Evolutionary conservation across 2,797 vertebrate genomes (phyloP).

Genomic region (Pseudomugil tenellus): DNA sequence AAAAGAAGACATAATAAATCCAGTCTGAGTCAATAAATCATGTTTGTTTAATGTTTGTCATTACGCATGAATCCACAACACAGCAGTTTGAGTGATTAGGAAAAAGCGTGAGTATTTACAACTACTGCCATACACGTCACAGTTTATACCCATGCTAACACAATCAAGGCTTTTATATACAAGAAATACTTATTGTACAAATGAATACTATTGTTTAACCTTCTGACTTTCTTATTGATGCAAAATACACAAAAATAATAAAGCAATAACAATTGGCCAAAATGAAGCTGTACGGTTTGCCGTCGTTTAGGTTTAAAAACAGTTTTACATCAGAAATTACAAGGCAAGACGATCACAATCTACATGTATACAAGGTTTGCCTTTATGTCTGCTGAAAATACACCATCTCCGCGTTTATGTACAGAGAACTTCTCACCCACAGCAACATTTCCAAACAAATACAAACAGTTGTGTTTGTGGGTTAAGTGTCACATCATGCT

Average conservation of each 20-base stretch:
- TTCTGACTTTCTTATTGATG: constrained; percentile 83
- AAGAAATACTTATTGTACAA: constrained; percentile 88
- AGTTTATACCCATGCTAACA: constrained; percentile 92
- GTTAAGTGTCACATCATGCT: neutral
- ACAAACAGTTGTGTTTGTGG: constrained; percentile 3
- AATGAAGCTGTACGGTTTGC: constrained; percentile 38
- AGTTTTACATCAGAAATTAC: constrained; percentile 87
- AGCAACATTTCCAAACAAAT: neutral
- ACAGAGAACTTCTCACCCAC: neutral
- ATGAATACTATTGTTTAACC: constrained; percentile 68
- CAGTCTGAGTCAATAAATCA: constrained; percentile 75
- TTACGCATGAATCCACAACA: constrained; percentile 95
- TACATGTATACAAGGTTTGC: constrained; percentile 87
- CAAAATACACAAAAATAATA: constrained; percentile 87
- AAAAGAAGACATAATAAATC: constrained; percentile 3
- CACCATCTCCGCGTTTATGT: neutral
- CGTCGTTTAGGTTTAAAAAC: constrained; percentile 81
- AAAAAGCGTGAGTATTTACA: constrained; percentile 91
- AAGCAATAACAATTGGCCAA: constrained; percentile 76
- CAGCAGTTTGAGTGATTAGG: constrained; percentile 89
- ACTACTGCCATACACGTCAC: constrained; percentile 89
- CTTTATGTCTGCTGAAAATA: constrained; percentile 85
- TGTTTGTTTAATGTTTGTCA: constrained; percentile 84
- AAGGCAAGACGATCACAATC: constrained; percentile 84
- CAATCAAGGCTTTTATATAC: constrained; percentile 86